Conservation (phyloP, 2,888 invertebrate genomes). For the Lochmaea crataegi region DNA sequence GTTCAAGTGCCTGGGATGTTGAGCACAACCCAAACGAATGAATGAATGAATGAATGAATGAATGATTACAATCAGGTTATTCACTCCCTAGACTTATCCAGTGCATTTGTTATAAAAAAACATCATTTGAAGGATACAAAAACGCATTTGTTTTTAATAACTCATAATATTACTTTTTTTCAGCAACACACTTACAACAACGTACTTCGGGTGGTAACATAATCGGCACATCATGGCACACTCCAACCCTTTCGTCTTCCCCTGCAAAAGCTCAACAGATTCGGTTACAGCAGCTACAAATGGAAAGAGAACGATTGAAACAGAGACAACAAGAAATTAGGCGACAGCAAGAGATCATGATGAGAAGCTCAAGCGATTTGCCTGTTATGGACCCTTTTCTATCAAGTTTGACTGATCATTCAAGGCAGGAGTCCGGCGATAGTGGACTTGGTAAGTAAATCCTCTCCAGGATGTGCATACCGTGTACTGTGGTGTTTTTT, state of each 20-base stretch:
- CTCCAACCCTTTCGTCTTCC: constrained; percentile 68
- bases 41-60: too few relatives aligned
- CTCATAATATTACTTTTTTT: constrained; percentile 50
- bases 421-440: constrained; percentile 94
- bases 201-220: constrained; percentile 54
- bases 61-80: too few relatives aligned
- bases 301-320: constrained; percentile 89
- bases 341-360: constrained; percentile 84
- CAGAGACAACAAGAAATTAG: constrained; percentile 90
- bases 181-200: constrained; percentile 70
- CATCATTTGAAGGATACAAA: neutral
- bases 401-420: constrained; percentile 86
- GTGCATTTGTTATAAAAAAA: too few relatives aligned
- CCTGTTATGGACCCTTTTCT: constrained; percentile 83
- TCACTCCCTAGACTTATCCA: too few relatives aligned
- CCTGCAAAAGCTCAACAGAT: constrained; percentile 79
- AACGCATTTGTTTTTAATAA: neutral
- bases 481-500: too few relatives aligned
- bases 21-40: too few relatives aligned
- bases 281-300: constrained; percentile 84
- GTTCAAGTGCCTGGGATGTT: too few relatives aligned
- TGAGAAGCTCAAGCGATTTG: constrained; percentile 74
- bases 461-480: neutral
- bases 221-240: constrained; percentile 56
- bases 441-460: constrained; percentile 81